A percentile compares a stretch with the other conserved stretches of the same genome.
Evolutionary conservation across 2,113 vertebrate genomes (phyloP).

Genomic region (Neolamprologus sp.): DNA sequence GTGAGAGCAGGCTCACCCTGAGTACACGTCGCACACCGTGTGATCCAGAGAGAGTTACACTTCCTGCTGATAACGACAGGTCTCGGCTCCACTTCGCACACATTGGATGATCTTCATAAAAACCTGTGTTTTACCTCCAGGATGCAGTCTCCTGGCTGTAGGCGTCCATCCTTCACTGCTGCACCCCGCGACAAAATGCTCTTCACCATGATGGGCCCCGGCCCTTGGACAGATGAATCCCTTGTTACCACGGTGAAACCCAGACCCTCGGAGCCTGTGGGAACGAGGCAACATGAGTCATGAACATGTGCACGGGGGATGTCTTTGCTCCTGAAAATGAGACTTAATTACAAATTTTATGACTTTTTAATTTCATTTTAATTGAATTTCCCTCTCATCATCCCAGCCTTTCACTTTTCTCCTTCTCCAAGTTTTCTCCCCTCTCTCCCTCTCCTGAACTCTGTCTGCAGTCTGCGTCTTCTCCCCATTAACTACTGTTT

Average conservation of each 20-base stretch:
- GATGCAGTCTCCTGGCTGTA: constrained; percentile 90
- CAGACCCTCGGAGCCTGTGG: constrained; percentile 83
- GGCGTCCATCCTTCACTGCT: constrained; percentile 87
- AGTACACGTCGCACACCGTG: background rate
- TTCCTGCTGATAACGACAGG: background rate
- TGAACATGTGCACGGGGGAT: background rate
- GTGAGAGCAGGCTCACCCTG: background rate
- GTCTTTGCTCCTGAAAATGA: background rate
- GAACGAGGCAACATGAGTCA: background rate
- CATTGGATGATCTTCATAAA: background rate
- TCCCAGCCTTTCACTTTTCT: background rate
- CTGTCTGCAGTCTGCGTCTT: background rate
- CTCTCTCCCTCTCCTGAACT: background rate
- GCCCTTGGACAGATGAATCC: constrained; percentile 82
- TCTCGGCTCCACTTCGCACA: background rate
- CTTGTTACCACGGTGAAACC: constrained; percentile 95
- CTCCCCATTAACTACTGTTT: constrained; percentile 43
- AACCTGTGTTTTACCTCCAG: constrained; percentile 76
- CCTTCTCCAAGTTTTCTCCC: background rate
- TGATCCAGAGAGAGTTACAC: background rate
- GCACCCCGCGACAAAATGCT: constrained; percentile 89
- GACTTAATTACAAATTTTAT: constrained; percentile 8
- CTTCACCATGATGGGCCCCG: constrained; percentile 92
- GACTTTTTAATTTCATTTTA: constrained; percentile 22
- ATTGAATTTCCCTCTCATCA: constrained; percentile 2